These are phyloP conservation scores for Coecobrya sp. DNA, from an alignment of 2,888 invertebrate species.

Conservation along the genomic window DNA sequence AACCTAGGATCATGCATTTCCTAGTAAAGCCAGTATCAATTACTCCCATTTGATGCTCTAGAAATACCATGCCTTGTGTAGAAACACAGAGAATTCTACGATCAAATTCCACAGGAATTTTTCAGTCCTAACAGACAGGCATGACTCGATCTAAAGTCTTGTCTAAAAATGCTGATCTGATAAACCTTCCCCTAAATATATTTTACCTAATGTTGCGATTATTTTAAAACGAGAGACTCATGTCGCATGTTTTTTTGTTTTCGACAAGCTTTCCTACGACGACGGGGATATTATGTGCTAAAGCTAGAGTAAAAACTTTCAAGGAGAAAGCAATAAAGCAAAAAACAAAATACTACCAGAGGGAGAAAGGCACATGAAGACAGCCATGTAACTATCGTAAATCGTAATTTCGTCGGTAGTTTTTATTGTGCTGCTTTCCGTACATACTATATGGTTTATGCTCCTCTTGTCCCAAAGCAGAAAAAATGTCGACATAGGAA, in stretches of 20 bases:
- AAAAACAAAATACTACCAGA: conserved; percentile 52
- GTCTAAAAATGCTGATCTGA: conserved; percentile 18
- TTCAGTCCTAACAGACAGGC: neutral
- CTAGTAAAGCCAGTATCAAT: conserved; percentile 29
- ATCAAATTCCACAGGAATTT: conserved; percentile 15
- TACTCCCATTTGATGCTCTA: neutral
- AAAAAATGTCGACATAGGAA: conserved; percentile 78
- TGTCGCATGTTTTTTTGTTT: neutral
- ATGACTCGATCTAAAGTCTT: neutral
- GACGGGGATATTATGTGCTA: neutral
- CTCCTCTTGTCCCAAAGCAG: conserved; percentile 45
- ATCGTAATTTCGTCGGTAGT: conserved; percentile 62
- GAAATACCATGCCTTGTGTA: neutral
- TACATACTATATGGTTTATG: conserved; percentile 23
- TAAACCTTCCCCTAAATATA: conserved; percentile 22
- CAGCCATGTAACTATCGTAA: conserved; percentile 65
- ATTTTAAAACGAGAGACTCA: neutral
- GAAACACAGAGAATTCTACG: neutral
- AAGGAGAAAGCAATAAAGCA: conserved; percentile 70
- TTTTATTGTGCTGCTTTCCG: conserved; percentile 43
- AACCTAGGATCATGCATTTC: neutral
- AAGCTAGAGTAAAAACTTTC: conserved; percentile 33
- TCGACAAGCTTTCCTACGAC: neutral
- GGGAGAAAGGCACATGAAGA: conserved; percentile 53
- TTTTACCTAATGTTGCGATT: conserved; percentile 23